Evolutionary conservation across 2,888 invertebrate species (phyloP).

Genomic region (Drosophila pseudotalamancana): DNA sequence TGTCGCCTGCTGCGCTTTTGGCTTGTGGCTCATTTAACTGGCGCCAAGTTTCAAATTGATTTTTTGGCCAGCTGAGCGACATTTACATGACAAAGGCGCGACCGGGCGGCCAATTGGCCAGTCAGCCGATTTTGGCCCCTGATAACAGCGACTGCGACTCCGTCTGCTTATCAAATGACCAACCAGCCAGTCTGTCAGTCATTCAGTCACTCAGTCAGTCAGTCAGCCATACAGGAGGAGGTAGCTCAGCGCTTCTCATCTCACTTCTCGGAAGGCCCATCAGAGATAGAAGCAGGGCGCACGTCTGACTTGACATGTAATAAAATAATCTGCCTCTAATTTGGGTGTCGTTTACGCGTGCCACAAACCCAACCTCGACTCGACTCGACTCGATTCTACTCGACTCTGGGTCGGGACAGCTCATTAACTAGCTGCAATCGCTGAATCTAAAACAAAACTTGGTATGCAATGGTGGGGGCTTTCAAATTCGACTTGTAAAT

Average conservation of each 20-base stretch:
- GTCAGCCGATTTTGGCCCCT: constrained; percentile 49
- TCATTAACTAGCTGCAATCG: constrained; percentile 51
- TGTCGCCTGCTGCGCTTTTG: constrained; percentile 55
- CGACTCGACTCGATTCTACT: too few species aligned
- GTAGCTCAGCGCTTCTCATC: constrained; percentile 15
- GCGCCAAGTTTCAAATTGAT: constrained; percentile 71
- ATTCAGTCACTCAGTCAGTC: background rate
- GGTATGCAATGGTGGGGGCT: constrained; percentile 26
- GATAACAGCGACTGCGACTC: constrained; percentile 50
- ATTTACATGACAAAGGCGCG: constrained; percentile 70
- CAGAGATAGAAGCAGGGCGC: constrained; percentile 34
- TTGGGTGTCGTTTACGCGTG: constrained; percentile 81
- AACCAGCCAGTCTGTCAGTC: background rate
- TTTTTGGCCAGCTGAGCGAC: constrained; percentile 56
- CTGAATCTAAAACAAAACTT: constrained; percentile 49
- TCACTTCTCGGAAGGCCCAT: constrained; percentile 61
- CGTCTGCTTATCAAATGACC: constrained; percentile 62
- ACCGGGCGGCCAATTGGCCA: constrained; percentile 22
- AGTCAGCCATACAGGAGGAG: background rate
- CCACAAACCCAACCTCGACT: constrained; percentile 46
- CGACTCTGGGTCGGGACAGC: constrained; percentile 23
- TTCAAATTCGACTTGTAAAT: constrained; percentile 2
- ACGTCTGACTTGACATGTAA: constrained; percentile 55
- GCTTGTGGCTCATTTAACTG: constrained; percentile 69
- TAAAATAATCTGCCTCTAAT: constrained; percentile 82